Evolutionary conservation across 2,888 invertebrate genomes (phyloP).

Genomic region (Philonicus albiceps): DNA sequence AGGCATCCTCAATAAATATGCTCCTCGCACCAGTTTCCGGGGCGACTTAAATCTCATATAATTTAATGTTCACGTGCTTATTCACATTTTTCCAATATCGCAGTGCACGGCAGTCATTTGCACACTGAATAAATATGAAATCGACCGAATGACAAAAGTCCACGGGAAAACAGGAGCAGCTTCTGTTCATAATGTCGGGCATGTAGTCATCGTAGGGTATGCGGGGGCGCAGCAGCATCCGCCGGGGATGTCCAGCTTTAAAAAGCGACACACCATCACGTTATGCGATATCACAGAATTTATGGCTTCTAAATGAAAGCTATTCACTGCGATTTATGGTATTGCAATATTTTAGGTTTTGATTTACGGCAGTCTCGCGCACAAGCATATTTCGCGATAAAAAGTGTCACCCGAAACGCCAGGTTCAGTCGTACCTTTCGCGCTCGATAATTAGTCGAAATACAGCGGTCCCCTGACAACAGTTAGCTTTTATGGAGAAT

Average conservation of each 20-base stretch:
- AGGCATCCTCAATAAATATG: background rate
- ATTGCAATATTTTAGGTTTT: conserved; percentile 38
- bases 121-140: conserved; percentile 36
- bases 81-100: conserved; percentile 3
- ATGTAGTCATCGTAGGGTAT: background rate
- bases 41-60: conserved; percentile 16
- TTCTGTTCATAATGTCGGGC: conserved; percentile 8
- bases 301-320: conserved; percentile 39
- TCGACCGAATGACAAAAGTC: conserved; percentile 36
- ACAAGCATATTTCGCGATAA: conserved; percentile 16
- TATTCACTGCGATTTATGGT: conserved; percentile 37
- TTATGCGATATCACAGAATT: conserved; percentile 35
- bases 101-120: conserved; percentile 26
- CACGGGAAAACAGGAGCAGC: background rate
- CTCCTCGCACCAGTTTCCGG: background rate
- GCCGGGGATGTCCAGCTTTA: conserved; percentile 27
- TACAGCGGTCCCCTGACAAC: background rate
- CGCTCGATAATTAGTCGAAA: background rate
- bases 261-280: conserved; percentile 36
- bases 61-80: conserved; percentile 5
- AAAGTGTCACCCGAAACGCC: background rate
- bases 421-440: background rate
- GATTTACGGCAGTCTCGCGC: conserved; percentile 33
- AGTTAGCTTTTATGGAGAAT: background rate
- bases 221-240: background rate